Evolutionary conservation across 2,888 invertebrate genomes (phyloP).

Genomic region (Kuschelorhynchus macadamiae): DNA sequence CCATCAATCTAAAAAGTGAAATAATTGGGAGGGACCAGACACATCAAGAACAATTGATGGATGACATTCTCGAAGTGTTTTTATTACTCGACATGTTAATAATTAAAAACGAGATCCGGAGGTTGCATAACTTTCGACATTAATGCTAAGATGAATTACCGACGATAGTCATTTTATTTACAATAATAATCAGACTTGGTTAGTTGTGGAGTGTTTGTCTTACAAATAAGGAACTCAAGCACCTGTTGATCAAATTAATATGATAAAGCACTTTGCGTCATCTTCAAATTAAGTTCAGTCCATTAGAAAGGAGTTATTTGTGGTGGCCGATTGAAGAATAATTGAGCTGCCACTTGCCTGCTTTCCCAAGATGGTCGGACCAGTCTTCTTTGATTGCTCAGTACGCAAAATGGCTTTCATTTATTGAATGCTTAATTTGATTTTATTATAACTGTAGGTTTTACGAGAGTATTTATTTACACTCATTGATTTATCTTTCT

Average conservation of each 20-base stretch:
- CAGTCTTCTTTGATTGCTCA: too few relatives aligned
- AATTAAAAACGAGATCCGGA: slow-evolving; percentile 36
- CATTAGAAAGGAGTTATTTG: slow-evolving; percentile 8
- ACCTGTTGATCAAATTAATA: slow-evolving; percentile 24
- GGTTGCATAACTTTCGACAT: slow-evolving; percentile 44
- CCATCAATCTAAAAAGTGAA: slow-evolving; percentile 16
- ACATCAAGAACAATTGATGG: slow-evolving; percentile 37
- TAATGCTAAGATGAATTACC: slow-evolving; percentile 43
- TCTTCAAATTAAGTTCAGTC: slow-evolving; percentile 5
- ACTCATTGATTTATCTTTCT: too few relatives aligned
- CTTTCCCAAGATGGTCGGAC: too few relatives aligned
- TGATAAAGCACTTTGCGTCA: slow-evolving; percentile 6
- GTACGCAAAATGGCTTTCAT: too few relatives aligned
- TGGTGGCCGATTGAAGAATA: too few relatives aligned
- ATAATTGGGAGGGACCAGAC: slow-evolving; percentile 39
- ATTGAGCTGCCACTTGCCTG: too few relatives aligned
- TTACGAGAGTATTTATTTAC: too few relatives aligned
- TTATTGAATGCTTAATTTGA: too few relatives aligned
- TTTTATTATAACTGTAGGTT: too few relatives aligned
- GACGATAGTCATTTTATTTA: slow-evolving; percentile 9
- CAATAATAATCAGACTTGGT: slow-evolving; percentile 10
- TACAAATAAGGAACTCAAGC: slow-evolving; percentile 23
- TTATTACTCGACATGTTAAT: slow-evolving; percentile 28
- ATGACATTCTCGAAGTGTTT: slow-evolving; percentile 39
- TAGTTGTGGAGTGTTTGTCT: slow-evolving; percentile 26